Evolutionary conservation across 53 echinoderm and acorn worm species (phyloP).

Genomic region (Hippasteria phrygiana): DNA sequence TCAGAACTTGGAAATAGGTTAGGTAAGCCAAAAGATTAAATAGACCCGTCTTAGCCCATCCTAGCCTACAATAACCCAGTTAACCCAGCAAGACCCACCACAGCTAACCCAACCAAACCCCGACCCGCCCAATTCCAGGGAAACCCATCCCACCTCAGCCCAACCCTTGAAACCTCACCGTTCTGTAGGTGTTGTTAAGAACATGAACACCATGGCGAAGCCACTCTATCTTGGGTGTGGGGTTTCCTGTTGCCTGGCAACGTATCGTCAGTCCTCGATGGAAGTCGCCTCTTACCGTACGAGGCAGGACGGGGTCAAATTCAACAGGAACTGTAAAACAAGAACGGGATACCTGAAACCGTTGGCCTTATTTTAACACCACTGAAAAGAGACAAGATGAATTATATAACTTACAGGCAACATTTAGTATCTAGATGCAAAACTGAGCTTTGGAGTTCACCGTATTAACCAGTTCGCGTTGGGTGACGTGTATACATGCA

Average conservation of each 20-base stretch:
- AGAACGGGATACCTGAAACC: background rate
- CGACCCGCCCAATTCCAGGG: background rate
- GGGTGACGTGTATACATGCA: too few species aligned
- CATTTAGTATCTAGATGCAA: too few species aligned
- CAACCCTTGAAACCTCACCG: constrained; percentile 39
- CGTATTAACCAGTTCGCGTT: too few species aligned
- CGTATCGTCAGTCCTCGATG: constrained; percentile 49
- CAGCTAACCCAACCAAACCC: background rate
- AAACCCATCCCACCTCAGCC: background rate
- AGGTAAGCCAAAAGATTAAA: background rate
- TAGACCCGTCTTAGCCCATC: background rate
- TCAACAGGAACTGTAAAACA: constrained; percentile 53
- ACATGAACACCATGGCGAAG: constrained; percentile 70
- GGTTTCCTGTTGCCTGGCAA: constrained; percentile 72
- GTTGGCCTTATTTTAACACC: too few species aligned
- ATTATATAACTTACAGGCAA: too few species aligned
- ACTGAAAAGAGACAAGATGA: too few species aligned
- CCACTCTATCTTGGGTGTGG: constrained; percentile 73
- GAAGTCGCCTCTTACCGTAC: constrained; percentile 46
- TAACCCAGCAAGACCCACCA: background rate
- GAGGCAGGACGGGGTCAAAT: constrained; percentile 53
- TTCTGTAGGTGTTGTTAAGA: constrained; percentile 57
- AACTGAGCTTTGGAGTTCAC: too few species aligned
- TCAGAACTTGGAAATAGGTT: too few species aligned
- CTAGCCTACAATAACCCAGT: background rate